Evolutionary conservation across 2,797 vertebrate species (phyloP).

Genomic region (Scolopax bukidnonensis): DNA sequence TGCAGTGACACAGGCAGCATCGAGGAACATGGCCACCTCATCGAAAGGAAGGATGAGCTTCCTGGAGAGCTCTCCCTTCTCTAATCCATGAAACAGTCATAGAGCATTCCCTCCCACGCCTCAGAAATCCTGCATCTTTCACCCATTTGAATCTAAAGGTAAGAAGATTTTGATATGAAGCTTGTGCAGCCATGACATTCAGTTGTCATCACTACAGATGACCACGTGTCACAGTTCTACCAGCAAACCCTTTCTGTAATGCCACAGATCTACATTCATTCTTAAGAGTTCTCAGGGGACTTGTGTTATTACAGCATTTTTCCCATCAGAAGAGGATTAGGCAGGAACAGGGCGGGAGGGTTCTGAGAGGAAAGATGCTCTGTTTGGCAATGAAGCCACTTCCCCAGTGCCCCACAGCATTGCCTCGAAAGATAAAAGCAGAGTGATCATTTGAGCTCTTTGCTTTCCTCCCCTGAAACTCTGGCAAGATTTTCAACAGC

Average conservation of each 20-base stretch:
- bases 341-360: neutral
- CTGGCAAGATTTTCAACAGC: constrained; percentile 14
- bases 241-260: neutral
- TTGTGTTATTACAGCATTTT: neutral
- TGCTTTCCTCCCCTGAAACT: neutral
- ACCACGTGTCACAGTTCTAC: fast-evolving
- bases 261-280: neutral
- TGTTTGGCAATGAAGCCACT: neutral
- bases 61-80: neutral
- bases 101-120: neutral
- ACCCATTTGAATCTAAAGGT: neutral
- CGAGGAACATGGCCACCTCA: neutral
- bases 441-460: neutral
- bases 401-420: neutral
- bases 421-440: neutral
- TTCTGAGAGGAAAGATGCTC: neutral
- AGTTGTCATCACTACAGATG: fast-evolving
- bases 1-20: neutral
- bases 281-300: neutral
- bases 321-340: neutral
- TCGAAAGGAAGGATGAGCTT: neutral
- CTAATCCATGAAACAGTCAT: neutral
- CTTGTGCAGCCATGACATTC: neutral
- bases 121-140: neutral
- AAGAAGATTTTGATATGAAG: neutral